Percentiles rank a stretch among this genome's conserved stretches.
phyloP scores from a whole-genome alignment of 1,140 invertebrate genomes.

The Armadillidium nasatum region DNA sequence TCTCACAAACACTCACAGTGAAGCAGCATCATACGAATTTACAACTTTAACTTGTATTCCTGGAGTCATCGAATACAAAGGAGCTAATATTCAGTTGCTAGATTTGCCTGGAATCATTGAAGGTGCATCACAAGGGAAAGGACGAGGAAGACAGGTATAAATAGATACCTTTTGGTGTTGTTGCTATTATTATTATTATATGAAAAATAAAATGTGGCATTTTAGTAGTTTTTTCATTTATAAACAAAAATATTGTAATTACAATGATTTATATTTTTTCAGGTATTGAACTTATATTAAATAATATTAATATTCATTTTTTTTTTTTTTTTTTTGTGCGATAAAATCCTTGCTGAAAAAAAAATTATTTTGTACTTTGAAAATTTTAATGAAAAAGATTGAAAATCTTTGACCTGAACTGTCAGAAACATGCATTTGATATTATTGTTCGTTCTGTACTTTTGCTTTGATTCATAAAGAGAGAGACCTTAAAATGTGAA shows the following conservation, averaged over 20 bases:
- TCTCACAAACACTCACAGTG: slow-evolving; percentile 89
- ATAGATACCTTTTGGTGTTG: too few relatives aligned
- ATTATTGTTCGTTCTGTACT: too few relatives aligned
- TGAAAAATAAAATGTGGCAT: background rate
- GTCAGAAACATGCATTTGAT: too few relatives aligned
- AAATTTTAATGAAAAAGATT: too few relatives aligned
- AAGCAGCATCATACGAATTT: slow-evolving; percentile 96
- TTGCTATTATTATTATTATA: background rate
- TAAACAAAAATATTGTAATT: background rate
- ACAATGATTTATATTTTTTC: background rate
- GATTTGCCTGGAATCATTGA: slow-evolving; percentile 97
- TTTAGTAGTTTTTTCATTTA: background rate
- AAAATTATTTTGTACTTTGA: too few relatives aligned
- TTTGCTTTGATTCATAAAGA: too few relatives aligned
- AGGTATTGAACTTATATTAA: too few relatives aligned
- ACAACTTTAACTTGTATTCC: slow-evolving; percentile 99
- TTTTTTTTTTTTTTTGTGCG: too few relatives aligned
- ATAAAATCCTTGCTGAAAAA: too few relatives aligned
- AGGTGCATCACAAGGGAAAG: slow-evolving; percentile 90
- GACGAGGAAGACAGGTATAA: slow-evolving; percentile 70
- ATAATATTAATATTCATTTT: too few relatives aligned
- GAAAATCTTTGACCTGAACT: too few relatives aligned
- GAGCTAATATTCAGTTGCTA: slow-evolving; percentile 85
- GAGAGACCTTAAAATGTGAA: too few relatives aligned
- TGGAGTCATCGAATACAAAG: slow-evolving; percentile 93